Percentiles rank a stretch among this genome's conserved stretches.
Evolutionary conservation across 1,140 invertebrate genomes (phyloP).

Genomic region (Halictus rubicundus): DNA sequence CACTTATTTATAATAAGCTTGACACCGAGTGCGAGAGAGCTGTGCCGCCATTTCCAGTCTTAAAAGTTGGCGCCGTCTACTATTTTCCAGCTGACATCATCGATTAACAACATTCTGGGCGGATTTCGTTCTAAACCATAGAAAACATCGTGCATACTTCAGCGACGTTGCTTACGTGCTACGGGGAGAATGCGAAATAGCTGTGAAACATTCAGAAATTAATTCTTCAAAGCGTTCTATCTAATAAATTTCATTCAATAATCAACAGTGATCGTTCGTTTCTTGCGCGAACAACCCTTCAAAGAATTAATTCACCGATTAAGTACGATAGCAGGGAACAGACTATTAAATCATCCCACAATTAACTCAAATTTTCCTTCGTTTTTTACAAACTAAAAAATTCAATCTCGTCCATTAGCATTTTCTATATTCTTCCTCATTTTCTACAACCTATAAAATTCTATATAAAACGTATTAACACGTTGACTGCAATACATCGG

Average conservation of each 20-base stretch:
- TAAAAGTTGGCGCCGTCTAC: constrained; percentile 20
- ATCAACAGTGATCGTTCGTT: not conserved
- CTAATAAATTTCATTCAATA: not conserved
- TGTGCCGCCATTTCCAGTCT: constrained; percentile 34
- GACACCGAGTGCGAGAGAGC: constrained; percentile 34
- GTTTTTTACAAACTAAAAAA: no score
- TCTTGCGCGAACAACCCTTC: not conserved
- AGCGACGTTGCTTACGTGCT: not conserved
- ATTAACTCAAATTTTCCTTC: no score
- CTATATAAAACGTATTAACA: no score
- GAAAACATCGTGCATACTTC: constrained; percentile 1
- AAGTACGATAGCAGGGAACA: constrained; percentile 18
- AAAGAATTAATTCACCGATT: constrained; percentile 15
- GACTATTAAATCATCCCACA: not conserved
- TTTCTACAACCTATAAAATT: no score
- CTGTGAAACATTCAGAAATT: not conserved
- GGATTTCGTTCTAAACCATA: constrained; percentile 41
- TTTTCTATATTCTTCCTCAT: no score
- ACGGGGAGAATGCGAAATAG: not conserved
- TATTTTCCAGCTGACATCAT: constrained; percentile 15
- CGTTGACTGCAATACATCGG: no score
- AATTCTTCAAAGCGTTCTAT: constrained; percentile 15
- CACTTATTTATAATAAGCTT: constrained; percentile 41
- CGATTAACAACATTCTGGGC: constrained; percentile 36
- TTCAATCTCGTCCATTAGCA: no score